Base-by-base conservation (phyloP, 2,797 vertebrate genomes). In the Delichon dasypus region DNA sequence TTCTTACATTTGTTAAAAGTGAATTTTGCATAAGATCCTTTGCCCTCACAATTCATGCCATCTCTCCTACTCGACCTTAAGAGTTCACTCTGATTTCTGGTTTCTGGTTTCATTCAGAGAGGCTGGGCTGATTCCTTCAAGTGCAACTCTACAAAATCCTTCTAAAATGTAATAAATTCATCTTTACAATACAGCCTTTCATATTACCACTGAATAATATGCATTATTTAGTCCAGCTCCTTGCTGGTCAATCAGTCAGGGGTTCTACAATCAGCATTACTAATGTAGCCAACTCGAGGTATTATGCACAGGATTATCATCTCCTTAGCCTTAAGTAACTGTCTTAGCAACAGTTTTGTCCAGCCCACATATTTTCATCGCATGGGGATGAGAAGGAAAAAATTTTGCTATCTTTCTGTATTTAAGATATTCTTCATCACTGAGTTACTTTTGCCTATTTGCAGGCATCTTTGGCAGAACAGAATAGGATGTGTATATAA, bases 401-500 rank as follows among this genome's bases (percentile, higher is more conserved):
- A 48, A 22, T 23, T 25, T 50, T 10, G 11, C 4, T 76, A 48
- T 45, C 16, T 64, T 58, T 54, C 19, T n/a, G 3, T 18, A 4
- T 87, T 77, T 87, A 62, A 76, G 66, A 70, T 58, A 74, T 5
- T 13, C 17, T 38, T 53, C 17, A 21, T 19, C 36, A 36, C 23
- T 9, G 21, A 48, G 47, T 66, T 68, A 5, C 32, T 73, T 57
- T 45, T 55, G 20, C 29, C 23, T 70, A 4, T 70, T 45, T 47
- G 20, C 47, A 75, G 38, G 29, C 19, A 65, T 29, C 34, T 83
- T 80, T 14, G 57, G 19, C n/a, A 91, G 40, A 78, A 61, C 2
- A 75, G 50, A 75, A 55, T 2, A 51, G 25, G 32, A 36, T 0
- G 0, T 8, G 5, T 45, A 77, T 36, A 9, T 32, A n/a, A 82